Base-by-base conservation (phyloP, 1,140 invertebrate species). In the Aricia agestis region DNA sequence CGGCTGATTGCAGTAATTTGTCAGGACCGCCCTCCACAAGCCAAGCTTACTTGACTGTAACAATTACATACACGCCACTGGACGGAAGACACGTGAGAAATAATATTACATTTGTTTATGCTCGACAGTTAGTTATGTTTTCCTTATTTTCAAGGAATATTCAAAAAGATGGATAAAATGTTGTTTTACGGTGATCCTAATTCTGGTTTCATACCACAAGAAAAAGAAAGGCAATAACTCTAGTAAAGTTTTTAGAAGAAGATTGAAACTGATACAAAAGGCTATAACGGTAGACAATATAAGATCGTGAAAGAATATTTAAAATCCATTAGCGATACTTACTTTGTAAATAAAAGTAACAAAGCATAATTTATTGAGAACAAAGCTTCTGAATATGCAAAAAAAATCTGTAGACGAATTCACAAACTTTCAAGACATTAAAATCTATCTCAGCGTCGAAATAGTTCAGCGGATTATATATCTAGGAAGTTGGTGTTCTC, bases 1-100 rank as follows among this genome's bases (percentile, higher is more conserved):
- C 72, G 72, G 70, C 76, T 79, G 78, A 84, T 84, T 79, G 78
- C 78, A 69, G 76, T 76, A 78, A 84, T 84, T 82, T 81, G 80
- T 82, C 74, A 78, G 74, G 42, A 73, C 72, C 65, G 71, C 67
- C 67, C 69, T 78, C 74, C 67, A 71, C 72, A 70, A 72, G 72
- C 72, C 69, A 59, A 68, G 68, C 72, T 36, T 36, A 45, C 68
- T 58, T 65, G 65, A 42, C 68, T 74, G 69, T 66, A 68, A 68
- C 52, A 68, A 68, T 68, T 68, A 59, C 25, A 63, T 19, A 63
- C 59, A 63, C 59, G 59, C 61, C 71, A 52, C 71, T 41, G 61
- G 45, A 10, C 25, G 32, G 42, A 61, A 68, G 41, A 31, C 63
- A 57, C 42, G 32, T 66, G 71, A 68, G 41, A 31, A 68, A 57